Conservation (phyloP, 2,888 invertebrate species). For the Scaptomyza flava region DNA sequence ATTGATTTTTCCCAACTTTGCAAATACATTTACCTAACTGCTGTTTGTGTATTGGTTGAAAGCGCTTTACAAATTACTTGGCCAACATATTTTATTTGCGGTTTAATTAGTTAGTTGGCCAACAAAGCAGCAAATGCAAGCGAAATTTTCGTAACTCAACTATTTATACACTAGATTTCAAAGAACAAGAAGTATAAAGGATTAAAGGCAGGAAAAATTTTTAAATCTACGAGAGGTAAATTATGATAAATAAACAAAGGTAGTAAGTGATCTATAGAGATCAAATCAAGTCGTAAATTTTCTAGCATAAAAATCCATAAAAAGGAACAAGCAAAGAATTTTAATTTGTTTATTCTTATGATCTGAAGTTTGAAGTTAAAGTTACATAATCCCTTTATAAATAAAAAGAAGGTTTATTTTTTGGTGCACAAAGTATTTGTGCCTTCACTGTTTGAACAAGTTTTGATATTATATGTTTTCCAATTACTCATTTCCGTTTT, state of each 20-base stretch:
- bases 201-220: neutral
- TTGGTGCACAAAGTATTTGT: neutral
- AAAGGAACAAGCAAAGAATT: too few species aligned
- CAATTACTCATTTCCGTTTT: conserved; percentile 55
- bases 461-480: conserved; percentile 19
- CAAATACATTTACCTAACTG: conserved; percentile 23
- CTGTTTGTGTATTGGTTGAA: conserved; percentile 41
- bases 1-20: conserved; percentile 63
- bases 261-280: too few species aligned
- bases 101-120: conserved; percentile 74
- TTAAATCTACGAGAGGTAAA: too few species aligned
- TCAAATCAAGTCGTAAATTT: too few species aligned
- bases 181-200: neutral
- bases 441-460: neutral
- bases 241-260: too few species aligned
- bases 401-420: too few species aligned
- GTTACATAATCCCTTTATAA: too few species aligned
- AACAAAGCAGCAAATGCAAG: conserved; percentile 23
- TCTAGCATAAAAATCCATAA: too few species aligned
- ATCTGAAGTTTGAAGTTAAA: too few species aligned
- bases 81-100: conserved; percentile 70
- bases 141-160: conserved; percentile 9
- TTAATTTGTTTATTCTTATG: too few species aligned
- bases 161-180: neutral
- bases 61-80: conserved; percentile 56